Evolutionary conservation across 2,888 invertebrate species (phyloP), one percentile per base, ranked within the genome.

Genomic region (Smittia sp.): DNA sequence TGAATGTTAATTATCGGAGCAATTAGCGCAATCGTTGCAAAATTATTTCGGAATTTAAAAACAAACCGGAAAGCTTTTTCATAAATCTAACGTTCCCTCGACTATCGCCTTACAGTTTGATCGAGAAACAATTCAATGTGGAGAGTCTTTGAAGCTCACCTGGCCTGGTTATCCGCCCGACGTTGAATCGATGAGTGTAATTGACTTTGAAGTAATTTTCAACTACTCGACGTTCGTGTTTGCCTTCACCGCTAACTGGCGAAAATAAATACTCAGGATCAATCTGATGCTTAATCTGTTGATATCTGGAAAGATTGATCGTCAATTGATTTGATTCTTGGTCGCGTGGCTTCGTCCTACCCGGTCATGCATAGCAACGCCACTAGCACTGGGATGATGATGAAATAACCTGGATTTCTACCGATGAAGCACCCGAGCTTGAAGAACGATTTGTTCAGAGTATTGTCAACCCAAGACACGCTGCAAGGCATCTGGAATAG

Each of bases 231-330:
- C 95, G 85, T 80, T 95, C 95, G 63, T 85, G 81, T 82, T 93
- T 93, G 13, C 93, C 94, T 77, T 90, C 91, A 0, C 95, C 95
- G 78, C 92, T 90, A 76, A 93, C 86, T 0, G 96, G 96, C 41
- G 94, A 93, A 84, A 95, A 96, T 18, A 96, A 85, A 83, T 95
- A 96, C 81, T 95, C 95, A 0, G 95, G 95, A 82, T 95, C 95
- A 84, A 94, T 94, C 84, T 94, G 93, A 83, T 94, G 94, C 80
- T 90, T 85, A 75, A 95, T 86, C 80, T 88, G 86, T 83, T 95
- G 95, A 82, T 91, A 93, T 70, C 82, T 82, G 75, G 22, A 69
- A 32, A 32, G 9, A 32, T 32, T 32, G 27, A 32, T 15, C 22
- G 13, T n/a, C n/a, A 32, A 24, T 66, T 13, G 18, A n/a, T 13